A percentile compares a stretch with the other conserved stretches of the same genome.
These are phyloP conservation scores for Trachelus tabidus DNA, from an alignment of 2,888 invertebrate species.

Conservation along the genomic window DNA sequence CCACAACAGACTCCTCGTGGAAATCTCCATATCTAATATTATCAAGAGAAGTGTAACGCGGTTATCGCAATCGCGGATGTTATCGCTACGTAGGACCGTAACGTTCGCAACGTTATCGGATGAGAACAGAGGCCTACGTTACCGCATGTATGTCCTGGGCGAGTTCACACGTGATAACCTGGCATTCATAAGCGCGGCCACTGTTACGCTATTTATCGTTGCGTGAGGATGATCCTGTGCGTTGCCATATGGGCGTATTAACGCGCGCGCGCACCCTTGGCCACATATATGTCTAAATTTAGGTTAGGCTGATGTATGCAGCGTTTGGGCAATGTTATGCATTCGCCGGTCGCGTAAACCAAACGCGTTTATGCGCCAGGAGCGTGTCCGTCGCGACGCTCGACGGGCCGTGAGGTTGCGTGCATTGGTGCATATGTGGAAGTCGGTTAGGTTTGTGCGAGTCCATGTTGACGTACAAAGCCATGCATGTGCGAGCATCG, in stretches of 20 bases:
- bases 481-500: background rate
- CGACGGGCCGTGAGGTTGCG: background rate
- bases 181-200: conserved; percentile 31
- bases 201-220: conserved; percentile 29
- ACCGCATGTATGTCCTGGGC: background rate
- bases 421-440: background rate
- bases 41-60: background rate
- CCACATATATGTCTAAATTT: background rate
- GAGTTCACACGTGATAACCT: conserved; percentile 27
- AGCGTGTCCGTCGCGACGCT: conserved; percentile 3
- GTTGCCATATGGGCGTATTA: background rate
- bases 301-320: background rate
- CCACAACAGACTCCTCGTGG: background rate
- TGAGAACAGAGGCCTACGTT: background rate
- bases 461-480: background rate
- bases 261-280: background rate
- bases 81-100: background rate
- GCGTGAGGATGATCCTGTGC: background rate
- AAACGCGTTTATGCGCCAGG: conserved; percentile 27
- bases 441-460: background rate
- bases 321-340: conserved; percentile 31
- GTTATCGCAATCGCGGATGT: background rate
- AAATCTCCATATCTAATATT: background rate
- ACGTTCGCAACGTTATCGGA: background rate
- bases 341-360: conserved; percentile 35